phyloP scores from a whole-genome alignment of 2,888 invertebrate species.

The Conus canariensis region DNA sequence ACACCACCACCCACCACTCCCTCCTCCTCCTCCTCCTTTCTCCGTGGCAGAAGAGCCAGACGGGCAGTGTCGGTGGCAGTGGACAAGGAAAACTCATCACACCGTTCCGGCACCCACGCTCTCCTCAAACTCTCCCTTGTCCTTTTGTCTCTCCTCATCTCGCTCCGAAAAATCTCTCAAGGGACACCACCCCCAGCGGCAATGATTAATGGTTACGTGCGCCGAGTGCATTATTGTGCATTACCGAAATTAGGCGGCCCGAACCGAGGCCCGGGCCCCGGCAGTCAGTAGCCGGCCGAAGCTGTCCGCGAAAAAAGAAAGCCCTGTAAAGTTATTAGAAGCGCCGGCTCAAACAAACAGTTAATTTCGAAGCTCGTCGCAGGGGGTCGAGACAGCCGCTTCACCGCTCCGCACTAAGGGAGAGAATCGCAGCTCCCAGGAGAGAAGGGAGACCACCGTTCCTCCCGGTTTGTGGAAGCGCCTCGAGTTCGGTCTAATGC shows the following conservation, averaged over 20 bases:
- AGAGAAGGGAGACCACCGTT: not conserved
- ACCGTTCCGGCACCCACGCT: not conserved
- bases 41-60: too few relatives aligned
- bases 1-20: too few relatives aligned
- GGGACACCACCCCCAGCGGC: constrained; percentile 31
- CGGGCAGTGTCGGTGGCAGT: not conserved
- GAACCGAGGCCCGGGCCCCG: not conserved
- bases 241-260: constrained; percentile 42
- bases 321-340: constrained; percentile 45
- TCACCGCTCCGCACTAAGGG: not conserved
- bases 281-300: not conserved
- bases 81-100: not conserved
- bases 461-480: not conserved
- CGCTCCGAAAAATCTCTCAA: constrained; percentile 31
- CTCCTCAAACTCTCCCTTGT: constrained; percentile 23
- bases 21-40: too few relatives aligned
- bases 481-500: constrained; percentile 29
- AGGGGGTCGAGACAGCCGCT: constrained; percentile 12
- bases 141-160: constrained; percentile 35
- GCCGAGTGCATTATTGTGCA: constrained; percentile 47
- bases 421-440: constrained; percentile 20
- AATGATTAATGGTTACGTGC: constrained; percentile 47
- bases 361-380: constrained; percentile 37
- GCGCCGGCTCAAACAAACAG: constrained; percentile 47
- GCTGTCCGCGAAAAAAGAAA: constrained; percentile 25